A percentile compares a stretch with the other conserved stretches of the same genome.
Conservation (phyloP, 2,888 invertebrate species). For the Andrena marginata region DNA sequence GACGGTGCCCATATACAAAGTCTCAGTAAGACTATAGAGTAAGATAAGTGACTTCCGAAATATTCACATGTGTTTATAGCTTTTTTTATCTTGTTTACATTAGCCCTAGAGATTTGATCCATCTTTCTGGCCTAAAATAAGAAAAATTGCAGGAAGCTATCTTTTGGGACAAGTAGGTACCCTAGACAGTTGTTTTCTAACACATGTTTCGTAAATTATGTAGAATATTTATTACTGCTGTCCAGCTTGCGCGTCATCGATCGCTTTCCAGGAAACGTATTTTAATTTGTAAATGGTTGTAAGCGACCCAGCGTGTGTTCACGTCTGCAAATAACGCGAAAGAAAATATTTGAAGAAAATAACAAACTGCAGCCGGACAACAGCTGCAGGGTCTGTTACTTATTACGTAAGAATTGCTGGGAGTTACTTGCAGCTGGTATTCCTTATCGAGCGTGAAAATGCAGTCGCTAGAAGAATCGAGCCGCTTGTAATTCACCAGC, state of each 20-base stretch:
- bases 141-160: no score
- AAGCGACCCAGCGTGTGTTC: background rate
- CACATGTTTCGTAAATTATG: no score
- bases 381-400: background rate
- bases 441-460: constrained; percentile 15
- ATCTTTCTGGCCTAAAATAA: no score
- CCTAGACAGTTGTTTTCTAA: no score
- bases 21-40: no score
- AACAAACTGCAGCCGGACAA: background rate
- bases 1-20: no score
- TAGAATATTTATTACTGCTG: no score
- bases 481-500: background rate
- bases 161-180: no score
- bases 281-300: constrained; percentile 4
- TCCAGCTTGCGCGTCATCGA: background rate
- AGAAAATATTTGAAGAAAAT: constrained; percentile 13
- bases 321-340: background rate
- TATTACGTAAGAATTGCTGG: constrained; percentile 11
- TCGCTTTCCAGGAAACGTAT: background rate
- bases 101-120: no score
- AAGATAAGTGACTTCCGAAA: no score
- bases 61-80: no score
- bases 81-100: no score
- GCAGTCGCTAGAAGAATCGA: background rate
- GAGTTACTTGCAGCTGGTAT: constrained; percentile 8